phyloP scores from a whole-genome alignment of 2,888 invertebrate species.

The Rhingia rostrata region DNA sequence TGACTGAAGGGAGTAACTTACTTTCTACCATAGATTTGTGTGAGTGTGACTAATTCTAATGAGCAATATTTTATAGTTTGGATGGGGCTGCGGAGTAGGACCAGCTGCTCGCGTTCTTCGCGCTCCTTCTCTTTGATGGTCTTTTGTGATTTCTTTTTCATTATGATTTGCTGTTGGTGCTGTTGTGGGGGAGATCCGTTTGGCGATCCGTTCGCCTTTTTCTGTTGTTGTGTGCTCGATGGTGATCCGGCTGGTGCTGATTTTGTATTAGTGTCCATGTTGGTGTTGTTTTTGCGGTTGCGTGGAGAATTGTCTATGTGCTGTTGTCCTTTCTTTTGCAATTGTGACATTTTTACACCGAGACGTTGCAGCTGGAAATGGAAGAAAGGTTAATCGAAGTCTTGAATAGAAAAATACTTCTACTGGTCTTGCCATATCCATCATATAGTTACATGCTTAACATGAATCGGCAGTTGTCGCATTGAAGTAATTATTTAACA shows the following conservation, averaged over 20 bases:
- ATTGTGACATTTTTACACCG: constrained; percentile 76
- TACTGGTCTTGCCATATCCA: too few relatives aligned
- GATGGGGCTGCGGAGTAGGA: constrained; percentile 92
- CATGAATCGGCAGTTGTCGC: too few relatives aligned
- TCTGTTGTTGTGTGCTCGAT: constrained; percentile 29
- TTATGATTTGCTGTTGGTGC: constrained; percentile 48
- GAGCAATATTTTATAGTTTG: constrained; percentile 91
- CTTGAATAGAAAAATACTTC: too few relatives aligned
- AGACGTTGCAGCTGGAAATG: constrained; percentile 75
- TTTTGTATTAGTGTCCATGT: constrained; percentile 76
- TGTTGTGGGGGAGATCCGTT: constrained; percentile 75
- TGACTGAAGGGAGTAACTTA: constrained; percentile 79
- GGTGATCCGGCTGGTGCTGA: constrained; percentile 17
- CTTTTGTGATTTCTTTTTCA: constrained; percentile 75
- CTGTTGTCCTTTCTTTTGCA: constrained; percentile 75
- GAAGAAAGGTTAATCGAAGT: neutral
- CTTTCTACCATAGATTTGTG: constrained; percentile 85
- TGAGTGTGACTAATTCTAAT: constrained; percentile 88
- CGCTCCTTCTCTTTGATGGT: constrained; percentile 83
- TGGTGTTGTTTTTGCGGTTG: constrained; percentile 72
- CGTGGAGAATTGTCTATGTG: constrained; percentile 60
- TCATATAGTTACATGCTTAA: too few relatives aligned
- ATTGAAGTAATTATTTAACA: too few relatives aligned
- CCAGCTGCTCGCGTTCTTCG: constrained; percentile 87
- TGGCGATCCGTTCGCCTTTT: constrained; percentile 75